phyloP scores from a whole-genome alignment of 1,140 invertebrate genomes.

The Teleopsis dalmanni region DNA sequence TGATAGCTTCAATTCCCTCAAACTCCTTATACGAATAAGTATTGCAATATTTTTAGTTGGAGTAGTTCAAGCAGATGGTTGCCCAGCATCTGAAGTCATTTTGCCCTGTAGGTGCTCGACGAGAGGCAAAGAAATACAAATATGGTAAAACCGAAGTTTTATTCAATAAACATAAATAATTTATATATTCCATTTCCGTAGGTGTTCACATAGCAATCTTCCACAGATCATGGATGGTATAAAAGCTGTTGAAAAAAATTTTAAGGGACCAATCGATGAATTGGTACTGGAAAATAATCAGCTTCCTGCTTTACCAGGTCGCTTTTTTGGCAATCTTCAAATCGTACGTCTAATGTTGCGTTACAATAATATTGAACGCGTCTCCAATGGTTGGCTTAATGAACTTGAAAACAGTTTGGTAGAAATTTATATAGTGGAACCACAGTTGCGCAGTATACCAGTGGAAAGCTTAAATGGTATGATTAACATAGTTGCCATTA shows the following conservation, averaged over 20 bases:
- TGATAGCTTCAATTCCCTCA: neutral
- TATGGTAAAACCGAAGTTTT: slow-evolving; percentile 40
- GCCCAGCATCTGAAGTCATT: slow-evolving; percentile 47
- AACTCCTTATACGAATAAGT: neutral
- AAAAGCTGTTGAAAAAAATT: slow-evolving; percentile 58
- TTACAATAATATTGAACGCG: slow-evolving; percentile 71
- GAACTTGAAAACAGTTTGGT: slow-evolving; percentile 67
- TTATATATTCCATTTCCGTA: slow-evolving; percentile 33
- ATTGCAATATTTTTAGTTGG: neutral
- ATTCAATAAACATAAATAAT: neutral
- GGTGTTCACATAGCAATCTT: slow-evolving; percentile 81
- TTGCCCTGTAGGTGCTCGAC: slow-evolving; percentile 47
- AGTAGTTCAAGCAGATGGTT: slow-evolving; percentile 30
- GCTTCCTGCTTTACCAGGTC: slow-evolving; percentile 68
- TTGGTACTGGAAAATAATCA: slow-evolving; percentile 80
- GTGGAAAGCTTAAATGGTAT: slow-evolving; percentile 67
- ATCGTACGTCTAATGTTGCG: slow-evolving; percentile 72
- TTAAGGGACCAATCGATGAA: slow-evolving; percentile 69
- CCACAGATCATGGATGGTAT: slow-evolving; percentile 65
- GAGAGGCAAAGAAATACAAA: slow-evolving; percentile 46
- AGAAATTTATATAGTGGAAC: slow-evolving; percentile 77
- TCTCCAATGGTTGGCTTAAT: slow-evolving; percentile 71
- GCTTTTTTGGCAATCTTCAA: slow-evolving; percentile 64
- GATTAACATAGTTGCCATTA: slow-evolving; percentile 70
- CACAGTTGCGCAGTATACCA: slow-evolving; percentile 66